Percentiles rank a stretch among this genome's conserved stretches.
Conservation (phyloP, 2,113 vertebrate genomes). For the Myotis lucifugus region DNA sequence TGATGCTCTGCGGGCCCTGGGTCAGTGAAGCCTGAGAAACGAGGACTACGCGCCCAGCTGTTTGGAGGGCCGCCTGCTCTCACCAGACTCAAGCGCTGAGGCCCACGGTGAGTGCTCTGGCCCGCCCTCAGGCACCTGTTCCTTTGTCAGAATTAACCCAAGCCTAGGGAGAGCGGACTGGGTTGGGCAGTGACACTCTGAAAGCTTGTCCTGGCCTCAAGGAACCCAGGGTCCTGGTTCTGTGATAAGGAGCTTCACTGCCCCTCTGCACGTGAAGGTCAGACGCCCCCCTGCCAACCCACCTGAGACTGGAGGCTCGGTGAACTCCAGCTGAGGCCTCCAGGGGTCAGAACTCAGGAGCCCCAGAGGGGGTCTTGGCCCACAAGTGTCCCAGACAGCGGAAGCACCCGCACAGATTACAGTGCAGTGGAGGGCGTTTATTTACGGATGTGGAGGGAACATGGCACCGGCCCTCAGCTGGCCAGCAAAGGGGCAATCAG, state of each 20-base stretch:
- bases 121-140: too few species aligned
- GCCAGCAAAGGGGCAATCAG: slow-evolving; percentile 72
- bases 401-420: slow-evolving; percentile 69
- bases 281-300: neutral
- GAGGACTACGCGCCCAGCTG: fast-evolving
- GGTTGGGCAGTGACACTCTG: neutral
- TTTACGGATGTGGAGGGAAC: slow-evolving; percentile 68
- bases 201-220: neutral
- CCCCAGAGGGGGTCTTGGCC: neutral
- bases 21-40: neutral
- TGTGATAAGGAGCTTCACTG: neutral
- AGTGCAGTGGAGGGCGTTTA: slow-evolving; percentile 73
- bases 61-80: neutral
- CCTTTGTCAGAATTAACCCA: neutral
- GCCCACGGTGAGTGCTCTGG: too few species aligned
- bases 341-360: neutral
- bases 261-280: neutral
- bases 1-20: neutral
- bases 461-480: slow-evolving; percentile 9
- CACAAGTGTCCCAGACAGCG: neutral
- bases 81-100: fast-evolving
- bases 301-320: neutral
- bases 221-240: neutral
- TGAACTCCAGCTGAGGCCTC: neutral
- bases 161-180: fast-evolving